A percentile compares a stretch with the other conserved stretches of the same genome.
Conservation (phyloP, 2,797 vertebrate species). For the Spinibarbus caldwelli region DNA sequence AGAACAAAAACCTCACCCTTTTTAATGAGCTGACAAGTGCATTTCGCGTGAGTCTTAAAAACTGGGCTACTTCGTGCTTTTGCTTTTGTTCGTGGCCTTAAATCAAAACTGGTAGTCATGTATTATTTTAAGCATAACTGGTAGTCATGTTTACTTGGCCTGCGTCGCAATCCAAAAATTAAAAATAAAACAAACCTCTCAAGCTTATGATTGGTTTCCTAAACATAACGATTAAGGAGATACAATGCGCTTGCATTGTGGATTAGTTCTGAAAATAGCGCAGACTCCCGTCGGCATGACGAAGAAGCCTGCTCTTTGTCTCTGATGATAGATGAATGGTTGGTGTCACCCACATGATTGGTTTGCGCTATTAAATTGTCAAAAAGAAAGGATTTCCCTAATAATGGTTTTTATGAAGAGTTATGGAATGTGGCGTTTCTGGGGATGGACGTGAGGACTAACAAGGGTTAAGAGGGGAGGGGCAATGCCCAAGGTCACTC, state of each 20-base stretch:
- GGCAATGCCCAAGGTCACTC: conserved; percentile 75
- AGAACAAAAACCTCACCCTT: conserved; percentile 61
- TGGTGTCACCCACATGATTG: conserved; percentile 92
- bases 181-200: conserved; percentile 88
- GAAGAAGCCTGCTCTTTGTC: conserved; percentile 88
- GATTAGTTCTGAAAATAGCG: conserved; percentile 88
- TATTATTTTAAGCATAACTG: too few species aligned
- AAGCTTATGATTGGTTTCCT: conserved; percentile 88
- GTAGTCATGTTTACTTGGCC: conserved; percentile 61
- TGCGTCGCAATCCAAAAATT: conserved; percentile 82
- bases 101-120: too few species aligned
- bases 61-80: conserved; percentile 44
- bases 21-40: conserved; percentile 18
- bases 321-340: conserved; percentile 89
- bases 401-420: conserved; percentile 85
- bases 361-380: conserved; percentile 96
- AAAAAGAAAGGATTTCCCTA: conserved; percentile 88
- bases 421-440: conserved; percentile 82
- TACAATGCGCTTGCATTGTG: conserved; percentile 94
- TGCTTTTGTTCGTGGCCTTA: conserved; percentile 53
- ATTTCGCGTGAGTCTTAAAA: conserved; percentile 40
- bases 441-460: conserved; percentile 73
- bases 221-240: conserved; percentile 90
- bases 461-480: conserved; percentile 67
- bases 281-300: conserved; percentile 82